Conservation (phyloP, 2,888 invertebrate genomes). For the Lamellibrachia columna region DNA sequence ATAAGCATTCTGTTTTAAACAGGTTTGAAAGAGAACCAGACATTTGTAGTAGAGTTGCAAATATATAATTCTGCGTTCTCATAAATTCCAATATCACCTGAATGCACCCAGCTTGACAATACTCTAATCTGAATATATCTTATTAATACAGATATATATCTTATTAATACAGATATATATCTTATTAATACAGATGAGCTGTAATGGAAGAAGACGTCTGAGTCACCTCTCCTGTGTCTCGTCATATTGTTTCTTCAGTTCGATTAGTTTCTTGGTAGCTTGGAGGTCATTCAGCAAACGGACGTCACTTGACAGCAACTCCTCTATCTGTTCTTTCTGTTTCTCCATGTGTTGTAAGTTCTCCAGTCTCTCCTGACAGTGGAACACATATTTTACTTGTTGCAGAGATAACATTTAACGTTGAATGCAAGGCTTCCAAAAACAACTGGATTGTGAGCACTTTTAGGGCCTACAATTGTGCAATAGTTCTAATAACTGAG, state of each 20-base stretch:
- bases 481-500: too few species aligned
- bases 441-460: too few species aligned
- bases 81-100: too few species aligned
- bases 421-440: too few species aligned
- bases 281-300: constrained; percentile 61
- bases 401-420: neutral
- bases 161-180: neutral
- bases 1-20: too few species aligned
- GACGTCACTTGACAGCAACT: constrained; percentile 57
- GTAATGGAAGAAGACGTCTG: neutral
- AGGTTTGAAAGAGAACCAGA: too few species aligned
- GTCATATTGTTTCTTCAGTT: constrained; percentile 64
- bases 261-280: constrained; percentile 61
- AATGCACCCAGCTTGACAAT: too few species aligned
- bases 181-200: neutral
- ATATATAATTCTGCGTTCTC: too few species aligned
- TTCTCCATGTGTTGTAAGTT: constrained; percentile 53
- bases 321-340: constrained; percentile 58
- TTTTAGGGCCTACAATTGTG: too few species aligned
- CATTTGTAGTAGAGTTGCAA: too few species aligned
- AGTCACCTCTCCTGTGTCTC: constrained; percentile 62
- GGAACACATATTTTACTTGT: neutral
- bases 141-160: neutral
- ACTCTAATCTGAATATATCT: too few species aligned
- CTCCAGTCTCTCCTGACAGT: constrained; percentile 57